These are phyloP conservation scores for Formica selysi DNA, from an alignment of 1,140 invertebrate species.

Conservation along the genomic window DNA sequence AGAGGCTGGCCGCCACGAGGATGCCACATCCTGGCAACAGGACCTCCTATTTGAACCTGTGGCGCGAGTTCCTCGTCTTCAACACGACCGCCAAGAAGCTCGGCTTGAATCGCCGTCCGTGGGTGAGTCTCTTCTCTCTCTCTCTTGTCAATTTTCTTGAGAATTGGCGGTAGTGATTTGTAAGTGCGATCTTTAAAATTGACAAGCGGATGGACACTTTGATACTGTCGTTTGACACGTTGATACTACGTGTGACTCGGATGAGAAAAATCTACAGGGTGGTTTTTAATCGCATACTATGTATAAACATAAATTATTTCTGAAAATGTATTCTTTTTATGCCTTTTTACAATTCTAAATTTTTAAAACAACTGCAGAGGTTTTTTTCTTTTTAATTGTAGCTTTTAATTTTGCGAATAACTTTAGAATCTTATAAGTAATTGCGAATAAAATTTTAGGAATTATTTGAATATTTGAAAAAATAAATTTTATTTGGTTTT, in stretches of 20 bases:
- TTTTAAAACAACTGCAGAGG: not conserved
- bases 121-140: conserved; percentile 63
- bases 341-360: not conserved
- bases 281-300: too few relatives aligned
- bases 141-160: not conserved
- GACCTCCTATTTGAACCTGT: conserved; percentile 76
- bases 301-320: too few relatives aligned
- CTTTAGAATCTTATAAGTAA: not conserved
- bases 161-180: too few relatives aligned
- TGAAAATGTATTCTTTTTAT: too few relatives aligned
- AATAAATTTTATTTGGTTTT: not conserved
- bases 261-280: not conserved
- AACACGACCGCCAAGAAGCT: conserved; percentile 64
- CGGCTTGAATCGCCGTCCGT: conserved; percentile 21
- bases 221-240: not conserved
- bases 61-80: conserved; percentile 78
- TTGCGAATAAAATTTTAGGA: not conserved
- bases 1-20: conserved; percentile 35
- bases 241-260: not conserved
- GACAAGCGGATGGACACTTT: not conserved
- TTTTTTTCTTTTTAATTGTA: not conserved
- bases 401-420: not conserved
- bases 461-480: not conserved
- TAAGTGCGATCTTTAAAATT: not conserved
- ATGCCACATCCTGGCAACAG: conserved; percentile 74